Base-by-base conservation (phyloP, 2,888 invertebrate species). In the Leuctra nigra region DNA sequence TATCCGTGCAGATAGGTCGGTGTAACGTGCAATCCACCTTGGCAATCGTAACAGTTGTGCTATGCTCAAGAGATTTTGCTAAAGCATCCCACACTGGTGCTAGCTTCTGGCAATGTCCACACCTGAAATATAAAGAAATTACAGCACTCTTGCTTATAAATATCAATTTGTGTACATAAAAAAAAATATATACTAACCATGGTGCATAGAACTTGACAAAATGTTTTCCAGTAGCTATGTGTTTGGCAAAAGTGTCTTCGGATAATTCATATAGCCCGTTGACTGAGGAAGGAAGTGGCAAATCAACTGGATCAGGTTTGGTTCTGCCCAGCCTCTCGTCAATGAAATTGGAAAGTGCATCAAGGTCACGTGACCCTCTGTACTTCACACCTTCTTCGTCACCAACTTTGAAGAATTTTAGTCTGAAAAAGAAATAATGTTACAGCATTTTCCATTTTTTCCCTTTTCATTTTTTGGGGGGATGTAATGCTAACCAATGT, bases 161-260 rank as follows among this genome's bases (percentile, higher is more conserved):
- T n/a, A n/a, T n/a, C n/a, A n/a, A n/a, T n/a, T n/a, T n/a, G n/a
- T n/a, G n/a, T n/a, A n/a, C n/a, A n/a, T n/a, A n/a, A n/a, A n/a
- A n/a, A n/a, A n/a, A n/a, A n/a, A n/a, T n/a, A n/a, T n/a, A n/a
- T n/a, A n/a, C n/a, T n/a, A n/a, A n/a, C 94, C 94, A 94, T 0
- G 94, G 92, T 1, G 90, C 90, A 73, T 87, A 95, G 71, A 94
- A 94, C 75, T 93, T 91, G 3, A 95, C 77, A 69, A 95, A 94
- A 70, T 91, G 87, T 65, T 85, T 83, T 47, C 93, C 92, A 46
- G 70, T 76, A 1, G 81, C 77, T 0, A 90, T 75, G 68, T 83
- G 83, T 64, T 83, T 81, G 61, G 84, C 82, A 67, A 91, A 89
- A 60, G 80, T 87, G 16, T 86, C 81, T 64, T 89, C 89, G 35